Evolutionary conservation across 1,140 invertebrate genomes (phyloP).

Genomic region (Thaumetopoea pityocampa): DNA sequence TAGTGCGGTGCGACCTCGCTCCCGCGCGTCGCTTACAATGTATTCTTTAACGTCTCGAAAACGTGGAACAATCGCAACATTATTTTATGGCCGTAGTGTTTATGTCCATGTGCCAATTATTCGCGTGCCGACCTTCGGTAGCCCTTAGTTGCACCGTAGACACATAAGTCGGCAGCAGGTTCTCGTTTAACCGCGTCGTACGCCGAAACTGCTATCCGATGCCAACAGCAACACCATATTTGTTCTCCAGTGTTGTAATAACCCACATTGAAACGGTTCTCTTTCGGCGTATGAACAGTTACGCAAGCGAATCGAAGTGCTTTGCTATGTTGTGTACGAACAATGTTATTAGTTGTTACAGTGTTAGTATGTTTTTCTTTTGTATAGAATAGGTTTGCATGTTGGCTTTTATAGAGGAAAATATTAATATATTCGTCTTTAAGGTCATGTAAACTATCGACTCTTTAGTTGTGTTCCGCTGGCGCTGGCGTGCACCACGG

Average conservation of each 20-base stretch:
- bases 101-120: conserved; percentile 54
- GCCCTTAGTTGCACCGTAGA: conserved; percentile 20
- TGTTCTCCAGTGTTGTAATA: conserved; percentile 13
- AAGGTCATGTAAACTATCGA: too few species aligned
- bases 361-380: not conserved
- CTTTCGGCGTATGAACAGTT: conserved; percentile 1
- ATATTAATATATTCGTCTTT: too few species aligned
- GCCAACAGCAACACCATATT: conserved; percentile 17
- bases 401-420: too few species aligned
- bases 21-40: conserved; percentile 38
- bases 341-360: conserved; percentile 5
- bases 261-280: conserved; percentile 3
- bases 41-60: conserved; percentile 46
- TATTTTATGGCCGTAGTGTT: conserved; percentile 45
- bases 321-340: too few species aligned
- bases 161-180: conserved; percentile 20
- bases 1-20: conserved; percentile 38
- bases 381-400: not conserved
- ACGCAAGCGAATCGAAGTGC: not conserved
- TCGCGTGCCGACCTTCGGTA: conserved; percentile 35
- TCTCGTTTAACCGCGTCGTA: conserved; percentile 22
- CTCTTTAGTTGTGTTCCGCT: too few species aligned
- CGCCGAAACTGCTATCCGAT: conserved; percentile 14
- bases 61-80: conserved; percentile 49
- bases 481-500: too few species aligned